Percentiles rank a stretch among this genome's conserved stretches.
These are phyloP conservation scores for Serranus cabrilla DNA, from an alignment of 2,797 vertebrate genomes.

Conservation along the genomic window DNA sequence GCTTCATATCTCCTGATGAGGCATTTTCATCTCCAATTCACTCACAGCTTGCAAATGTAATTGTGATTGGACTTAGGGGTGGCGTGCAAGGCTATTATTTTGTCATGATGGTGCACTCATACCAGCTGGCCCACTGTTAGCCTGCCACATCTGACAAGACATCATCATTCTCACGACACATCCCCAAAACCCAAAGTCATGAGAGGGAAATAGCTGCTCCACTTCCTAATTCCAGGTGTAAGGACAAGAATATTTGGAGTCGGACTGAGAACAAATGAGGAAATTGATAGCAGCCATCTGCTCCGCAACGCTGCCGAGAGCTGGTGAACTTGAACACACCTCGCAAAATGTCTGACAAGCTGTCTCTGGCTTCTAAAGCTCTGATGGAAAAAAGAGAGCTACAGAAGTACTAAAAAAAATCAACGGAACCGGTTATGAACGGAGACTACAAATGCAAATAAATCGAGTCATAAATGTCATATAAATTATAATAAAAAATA, in stretches of 20 bases:
- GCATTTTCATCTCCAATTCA: conserved; percentile 81
- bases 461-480: conserved; percentile 6
- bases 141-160: conserved; percentile 84
- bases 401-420: conserved; percentile 13
- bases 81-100: conserved; percentile 83
- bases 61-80: conserved; percentile 87
- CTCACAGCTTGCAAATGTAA: conserved; percentile 88
- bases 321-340: conserved; percentile 81
- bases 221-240: conserved; percentile 93
- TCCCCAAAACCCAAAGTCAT: conserved; percentile 90
- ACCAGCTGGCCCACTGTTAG: conserved; percentile 84
- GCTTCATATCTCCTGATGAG: conserved; percentile 81
- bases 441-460: conserved; percentile 23
- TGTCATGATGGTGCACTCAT: conserved; percentile 84
- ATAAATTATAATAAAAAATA: conserved; percentile 14
- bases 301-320: conserved; percentile 79
- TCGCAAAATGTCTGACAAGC: conserved; percentile 78
- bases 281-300: conserved; percentile 99
- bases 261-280: conserved; percentile 91
- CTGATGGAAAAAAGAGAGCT: conserved; percentile 14
- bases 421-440: conserved; percentile 20
- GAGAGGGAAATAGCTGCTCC: conserved; percentile 93
- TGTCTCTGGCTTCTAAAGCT: conserved; percentile 66
- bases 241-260: conserved; percentile 88
- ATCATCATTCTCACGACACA: conserved; percentile 84